Base-by-base conservation (phyloP, 2,888 invertebrate species). In the Silvanus unidentatus region DNA sequence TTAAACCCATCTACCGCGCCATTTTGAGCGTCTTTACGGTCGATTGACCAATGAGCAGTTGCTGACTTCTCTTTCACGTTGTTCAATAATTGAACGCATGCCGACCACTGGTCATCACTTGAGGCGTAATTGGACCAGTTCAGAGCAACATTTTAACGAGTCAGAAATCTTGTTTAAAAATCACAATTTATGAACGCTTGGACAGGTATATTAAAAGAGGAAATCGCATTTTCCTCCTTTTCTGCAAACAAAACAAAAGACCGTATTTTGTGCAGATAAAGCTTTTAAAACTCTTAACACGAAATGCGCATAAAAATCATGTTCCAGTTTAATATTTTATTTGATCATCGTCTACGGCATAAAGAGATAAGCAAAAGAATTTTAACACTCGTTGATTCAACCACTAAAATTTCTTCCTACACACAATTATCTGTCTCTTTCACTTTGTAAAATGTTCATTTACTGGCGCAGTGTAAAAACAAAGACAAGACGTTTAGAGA, bases 321-420 rank as follows among this genome's bases (percentile, higher is more conserved):
- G 69, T 65, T 64, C 65, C 62, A 62, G 60, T 65, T 70, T 69
- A 69, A 70, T 70, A 70, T 70, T 70, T 70, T 70, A 69, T 69
- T 70, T 67, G 70, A 69, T 69, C 66, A 66, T 65, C 64, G 63
- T 60, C 62, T 64, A 42, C 60, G 63, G 62, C 55, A 57, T 59
- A 57, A 62, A 57, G 60, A 64, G 66, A 66, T 66, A 65, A 66
- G 66, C 60, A 60, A 59, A 59, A 60, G 64, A 59, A 63, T 63
- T 53, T 59, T 53, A 58, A 57, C 59, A 60, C 59, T 58, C 50
- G 40, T 50, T 45, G 48, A 48, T 48, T 45, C 50, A 54, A 50
- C 54, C 46, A 46, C 44, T 44, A 45, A 55, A 56, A 55, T 48
- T 52, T 54, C 49, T 45, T 44, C 42, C 52, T 43, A 11, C 28